These are phyloP conservation scores for Pristionchus entomophagus DNA, from an alignment of 2,888 invertebrate species.

Conservation along the genomic window DNA sequence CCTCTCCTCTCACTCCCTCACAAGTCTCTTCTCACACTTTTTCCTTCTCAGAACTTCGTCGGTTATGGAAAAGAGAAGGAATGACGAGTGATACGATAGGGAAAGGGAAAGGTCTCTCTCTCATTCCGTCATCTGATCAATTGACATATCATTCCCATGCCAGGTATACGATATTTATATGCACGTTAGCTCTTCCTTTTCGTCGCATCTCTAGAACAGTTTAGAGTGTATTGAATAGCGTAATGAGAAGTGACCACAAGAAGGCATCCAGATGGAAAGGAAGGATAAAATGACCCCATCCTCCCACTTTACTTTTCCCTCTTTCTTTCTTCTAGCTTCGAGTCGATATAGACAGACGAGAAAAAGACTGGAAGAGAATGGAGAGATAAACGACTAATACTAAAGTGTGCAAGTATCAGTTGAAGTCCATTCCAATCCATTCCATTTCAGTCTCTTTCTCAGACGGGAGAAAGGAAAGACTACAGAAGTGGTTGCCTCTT, in stretches of 20 bases:
- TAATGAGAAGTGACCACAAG: constrained; percentile 6
- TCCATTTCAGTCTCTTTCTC: not conserved
- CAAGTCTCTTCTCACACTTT: not conserved
- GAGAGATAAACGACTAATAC: not conserved
- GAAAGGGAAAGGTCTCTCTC: no score
- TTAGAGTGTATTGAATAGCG: not conserved
- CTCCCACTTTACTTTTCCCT: constrained; percentile 6
- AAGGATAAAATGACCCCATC: constrained; percentile 7
- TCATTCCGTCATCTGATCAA: no score
- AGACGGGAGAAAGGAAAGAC: not conserved
- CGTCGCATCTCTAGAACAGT: not conserved
- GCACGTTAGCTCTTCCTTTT: not conserved
- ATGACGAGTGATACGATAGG: constrained; percentile 1
- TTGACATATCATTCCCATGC: not conserved
- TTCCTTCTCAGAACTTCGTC: constrained; percentile 26
- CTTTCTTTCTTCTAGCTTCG: not conserved
- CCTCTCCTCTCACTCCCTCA: not conserved
- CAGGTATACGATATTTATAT: no score
- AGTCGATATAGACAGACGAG: not conserved
- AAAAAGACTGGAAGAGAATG: not conserved
- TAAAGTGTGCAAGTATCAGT: not conserved
- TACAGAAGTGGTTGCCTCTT: not conserved
- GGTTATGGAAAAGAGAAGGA: not conserved
- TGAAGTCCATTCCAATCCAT: no score
- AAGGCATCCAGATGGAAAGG: not conserved